Base-by-base conservation (phyloP, 2,888 invertebrate species). In the Ophonus ardosiacus region DNA sequence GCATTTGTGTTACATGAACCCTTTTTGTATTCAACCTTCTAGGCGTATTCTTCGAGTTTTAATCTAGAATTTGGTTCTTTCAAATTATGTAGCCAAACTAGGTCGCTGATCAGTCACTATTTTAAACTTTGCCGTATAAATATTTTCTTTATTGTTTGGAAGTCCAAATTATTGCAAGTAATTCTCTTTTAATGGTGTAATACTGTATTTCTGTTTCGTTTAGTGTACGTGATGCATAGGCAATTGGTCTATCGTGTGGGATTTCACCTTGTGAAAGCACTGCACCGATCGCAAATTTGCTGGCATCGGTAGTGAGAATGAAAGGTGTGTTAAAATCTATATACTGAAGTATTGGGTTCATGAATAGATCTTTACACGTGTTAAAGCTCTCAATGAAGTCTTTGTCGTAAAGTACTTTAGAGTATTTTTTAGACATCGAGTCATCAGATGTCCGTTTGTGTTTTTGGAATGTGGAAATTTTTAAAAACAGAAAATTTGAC, bases 391-490 rank as follows among this genome's bases (percentile, higher is more conserved):
- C 43, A 43, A 43, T 43, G 43, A 43, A 43, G 7, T 43, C 43
- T 43, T 43, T 43, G 10, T 6, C 43, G 7, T 43, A 6, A 43
- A 43, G 1, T 43, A 43, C 10, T 43, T 43, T 43, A 10, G 43
- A 1, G 10, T 43, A 5, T 57, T 57, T 57, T 57, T 57, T 57
- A 43, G 10, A 43, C 43, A 43, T 7, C 43, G 7, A 43, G 43
- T 43, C 43, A 43, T 43, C 10, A 6, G 43, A 89, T 88, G 61
- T 90, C 88, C 86, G 88, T 89, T 76, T 86, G 85, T 5, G 84
- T 87, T 86, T 88, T 88, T 7, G 90, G 89, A 59, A 87, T 81
- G 13, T 89, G 89, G 82, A 88, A 89, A 0, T 88, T 86, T 82
- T 71, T 17, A 0, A 88, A 87, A 2, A 88, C 87, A 81, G 86